These are phyloP conservation scores for Pelobates cultripes DNA, from an alignment of 2,797 vertebrate species.

Conservation along the genomic window DNA sequence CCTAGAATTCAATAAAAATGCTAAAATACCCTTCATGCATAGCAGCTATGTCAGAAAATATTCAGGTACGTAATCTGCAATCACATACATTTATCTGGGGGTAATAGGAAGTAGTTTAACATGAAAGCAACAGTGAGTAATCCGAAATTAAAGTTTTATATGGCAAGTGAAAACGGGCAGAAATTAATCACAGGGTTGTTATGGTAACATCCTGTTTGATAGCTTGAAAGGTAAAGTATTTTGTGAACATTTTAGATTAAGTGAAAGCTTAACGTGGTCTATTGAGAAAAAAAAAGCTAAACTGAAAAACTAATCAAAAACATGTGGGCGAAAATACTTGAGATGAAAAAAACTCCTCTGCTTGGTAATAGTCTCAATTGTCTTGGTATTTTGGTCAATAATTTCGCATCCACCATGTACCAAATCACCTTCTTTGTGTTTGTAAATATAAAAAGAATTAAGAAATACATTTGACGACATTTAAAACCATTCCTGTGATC, in stretches of 20 bases:
- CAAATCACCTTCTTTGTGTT: no score
- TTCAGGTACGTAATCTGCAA: neutral
- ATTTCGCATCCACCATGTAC: no score
- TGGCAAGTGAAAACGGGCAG: neutral
- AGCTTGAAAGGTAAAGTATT: neutral
- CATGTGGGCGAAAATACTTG: neutral
- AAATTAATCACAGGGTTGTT: constrained; percentile 5
- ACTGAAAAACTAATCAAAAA: neutral
- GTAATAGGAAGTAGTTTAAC: neutral
- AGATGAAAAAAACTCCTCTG: neutral
- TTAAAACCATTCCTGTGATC: no score
- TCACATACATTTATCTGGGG: neutral
- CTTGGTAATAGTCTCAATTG: no score
- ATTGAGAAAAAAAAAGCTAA: neutral
- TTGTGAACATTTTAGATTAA: neutral
- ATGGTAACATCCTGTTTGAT: constrained; percentile 17
- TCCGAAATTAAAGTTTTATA: neutral
- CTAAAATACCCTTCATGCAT: neutral
- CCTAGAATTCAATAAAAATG: neutral
- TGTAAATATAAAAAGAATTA: no score
- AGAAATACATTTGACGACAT: no score
- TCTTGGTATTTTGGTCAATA: no score
- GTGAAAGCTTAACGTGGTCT: no score
- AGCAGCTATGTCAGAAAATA: neutral
- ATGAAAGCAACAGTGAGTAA: neutral